Conservation (phyloP, 2,113 vertebrate species). For the Bubalus kerabau region DNA sequence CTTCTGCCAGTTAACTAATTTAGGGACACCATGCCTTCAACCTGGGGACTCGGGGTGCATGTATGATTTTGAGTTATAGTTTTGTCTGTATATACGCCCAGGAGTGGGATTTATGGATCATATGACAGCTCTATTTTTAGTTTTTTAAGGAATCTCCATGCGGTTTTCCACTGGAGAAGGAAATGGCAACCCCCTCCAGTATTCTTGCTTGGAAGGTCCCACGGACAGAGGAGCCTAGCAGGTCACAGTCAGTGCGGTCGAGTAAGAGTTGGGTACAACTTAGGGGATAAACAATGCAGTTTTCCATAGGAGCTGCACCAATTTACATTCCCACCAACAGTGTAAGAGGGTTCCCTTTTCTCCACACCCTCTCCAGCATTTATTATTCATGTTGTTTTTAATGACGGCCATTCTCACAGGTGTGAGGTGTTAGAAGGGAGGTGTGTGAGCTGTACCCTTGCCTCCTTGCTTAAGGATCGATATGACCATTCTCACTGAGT, state of each 20-base stretch:
- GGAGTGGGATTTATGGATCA: not conserved
- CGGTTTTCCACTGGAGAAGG: not conserved
- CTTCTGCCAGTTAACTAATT: fast-evolving
- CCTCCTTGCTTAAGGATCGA: not conserved
- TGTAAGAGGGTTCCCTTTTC: not conserved
- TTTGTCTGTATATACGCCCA: not conserved
- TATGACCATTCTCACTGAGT: not conserved
- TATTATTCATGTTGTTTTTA: not conserved
- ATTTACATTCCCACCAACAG: not conserved
- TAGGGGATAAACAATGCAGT: not conserved
- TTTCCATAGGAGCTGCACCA: not conserved
- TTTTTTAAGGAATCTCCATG: not conserved
- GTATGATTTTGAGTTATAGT: not conserved
- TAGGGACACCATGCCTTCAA: not conserved
- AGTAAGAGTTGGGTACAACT: not conserved
- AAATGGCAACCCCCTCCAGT: not conserved
- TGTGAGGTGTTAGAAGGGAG: not conserved
- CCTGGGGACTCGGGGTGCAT: fast-evolving
- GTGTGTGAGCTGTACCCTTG: not conserved
- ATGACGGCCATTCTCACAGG: not conserved
- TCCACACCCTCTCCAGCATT: not conserved
- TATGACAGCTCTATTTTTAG: not conserved
- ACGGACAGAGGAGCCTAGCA: not conserved
- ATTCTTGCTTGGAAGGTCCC: not conserved
- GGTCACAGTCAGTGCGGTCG: fast-evolving